Evolutionary conservation across 2,888 invertebrate species (phyloP).

Genomic region (Dasypogon diadema): DNA sequence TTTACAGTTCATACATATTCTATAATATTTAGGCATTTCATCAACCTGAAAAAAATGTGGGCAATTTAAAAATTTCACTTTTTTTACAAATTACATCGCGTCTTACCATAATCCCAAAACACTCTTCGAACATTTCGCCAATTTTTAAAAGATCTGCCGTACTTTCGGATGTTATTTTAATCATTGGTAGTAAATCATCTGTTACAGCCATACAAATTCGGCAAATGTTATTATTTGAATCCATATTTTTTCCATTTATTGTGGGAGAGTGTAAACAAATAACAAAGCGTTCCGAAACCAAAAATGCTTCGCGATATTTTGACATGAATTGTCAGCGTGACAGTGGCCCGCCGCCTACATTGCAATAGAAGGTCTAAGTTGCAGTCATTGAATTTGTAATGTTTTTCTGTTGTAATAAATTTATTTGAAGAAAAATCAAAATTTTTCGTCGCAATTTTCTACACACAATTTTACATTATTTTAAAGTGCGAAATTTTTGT

Average conservation of each 20-base stretch:
- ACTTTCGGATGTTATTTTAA: neutral
- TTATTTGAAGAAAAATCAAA: no score
- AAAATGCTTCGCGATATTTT: no score
- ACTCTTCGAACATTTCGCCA: slow-evolving; percentile 46
- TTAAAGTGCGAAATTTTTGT: no score
- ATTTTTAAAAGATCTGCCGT: neutral
- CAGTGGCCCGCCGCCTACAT: no score
- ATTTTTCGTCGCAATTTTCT: no score
- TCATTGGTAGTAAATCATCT: slow-evolving; percentile 9
- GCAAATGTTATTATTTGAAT: slow-evolving; percentile 13
- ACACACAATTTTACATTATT: no score
- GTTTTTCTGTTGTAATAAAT: no score
- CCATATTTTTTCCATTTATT: slow-evolving; percentile 11
- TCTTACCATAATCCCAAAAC: slow-evolving; percentile 22
- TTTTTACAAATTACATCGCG: neutral
- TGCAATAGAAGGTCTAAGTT: no score
- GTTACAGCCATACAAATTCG: slow-evolving; percentile 14
- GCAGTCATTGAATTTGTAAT: no score
- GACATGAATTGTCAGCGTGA: no score
- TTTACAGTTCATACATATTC: slow-evolving; percentile 45
- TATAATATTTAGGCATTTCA: slow-evolving; percentile 1
- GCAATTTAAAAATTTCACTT: neutral
- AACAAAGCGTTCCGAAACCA: slow-evolving; percentile 15
- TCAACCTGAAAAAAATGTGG: neutral
- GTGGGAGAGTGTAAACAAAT: slow-evolving; percentile 30